phyloP scores from a whole-genome alignment of 1,140 invertebrate genomes.

The Ylistrum balloti region DNA sequence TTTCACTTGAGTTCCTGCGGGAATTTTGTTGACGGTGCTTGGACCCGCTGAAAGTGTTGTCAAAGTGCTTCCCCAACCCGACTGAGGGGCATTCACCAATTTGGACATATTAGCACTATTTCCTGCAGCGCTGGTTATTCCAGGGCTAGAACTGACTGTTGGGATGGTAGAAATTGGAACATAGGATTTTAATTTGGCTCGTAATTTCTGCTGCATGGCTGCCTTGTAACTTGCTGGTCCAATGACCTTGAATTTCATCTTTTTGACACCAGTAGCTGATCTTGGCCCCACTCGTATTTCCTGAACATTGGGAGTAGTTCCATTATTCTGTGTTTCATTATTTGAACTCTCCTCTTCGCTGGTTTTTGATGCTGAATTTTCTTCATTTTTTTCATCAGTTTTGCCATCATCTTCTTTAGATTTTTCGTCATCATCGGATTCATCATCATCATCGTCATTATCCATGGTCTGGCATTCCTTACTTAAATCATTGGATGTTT shows the following conservation, averaged over 20 bases:
- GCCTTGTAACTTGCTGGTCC: constrained; percentile 62
- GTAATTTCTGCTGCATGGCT: constrained; percentile 48
- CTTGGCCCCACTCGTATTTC: not conserved
- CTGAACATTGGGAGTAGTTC: not conserved
- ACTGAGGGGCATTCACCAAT: not conserved
- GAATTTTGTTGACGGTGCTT: constrained; percentile 19
- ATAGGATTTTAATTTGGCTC: not conserved
- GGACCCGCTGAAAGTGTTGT: not conserved
- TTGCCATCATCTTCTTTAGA: constrained; percentile 44
- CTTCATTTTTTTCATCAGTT: constrained; percentile 22
- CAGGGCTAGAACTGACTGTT: not conserved
- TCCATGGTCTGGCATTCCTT: constrained; percentile 54
- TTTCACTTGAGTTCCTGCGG: constrained; percentile 54
- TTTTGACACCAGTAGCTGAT: constrained; percentile 46
- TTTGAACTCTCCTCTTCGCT: constrained; percentile 22
- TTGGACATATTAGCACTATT: constrained; percentile 2
- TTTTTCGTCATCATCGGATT: constrained; percentile 46
- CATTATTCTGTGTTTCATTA: not conserved
- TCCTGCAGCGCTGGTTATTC: not conserved
- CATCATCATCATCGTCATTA: constrained; percentile 59
- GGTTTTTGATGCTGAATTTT: constrained; percentile 49
- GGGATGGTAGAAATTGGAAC: not conserved
- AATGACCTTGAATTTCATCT: constrained; percentile 51
- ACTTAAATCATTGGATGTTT: constrained; percentile 57
- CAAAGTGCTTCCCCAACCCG: not conserved